phyloP scores from a whole-genome alignment of 2,888 invertebrate genomes.

The Archips crataeganus region DNA sequence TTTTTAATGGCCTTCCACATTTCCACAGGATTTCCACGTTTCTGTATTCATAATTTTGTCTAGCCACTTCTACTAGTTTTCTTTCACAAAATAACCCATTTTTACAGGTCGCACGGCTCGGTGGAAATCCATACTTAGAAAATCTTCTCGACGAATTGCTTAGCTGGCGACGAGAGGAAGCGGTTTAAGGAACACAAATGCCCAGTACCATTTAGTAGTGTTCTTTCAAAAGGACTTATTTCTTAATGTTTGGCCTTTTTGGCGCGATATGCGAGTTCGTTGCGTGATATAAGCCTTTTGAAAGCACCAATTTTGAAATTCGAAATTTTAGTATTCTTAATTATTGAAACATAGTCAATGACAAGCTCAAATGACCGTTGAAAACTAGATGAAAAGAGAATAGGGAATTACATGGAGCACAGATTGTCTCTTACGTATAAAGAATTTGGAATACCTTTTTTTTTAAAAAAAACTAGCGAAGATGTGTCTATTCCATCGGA shows the following conservation, averaged over 20 bases:
- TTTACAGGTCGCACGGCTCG: conserved; percentile 87
- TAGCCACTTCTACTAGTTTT: no score
- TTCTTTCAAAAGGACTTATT: background rate
- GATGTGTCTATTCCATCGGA: no score
- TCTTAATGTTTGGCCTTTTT: background rate
- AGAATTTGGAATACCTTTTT: no score
- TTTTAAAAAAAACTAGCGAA: no score
- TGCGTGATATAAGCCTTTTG: background rate
- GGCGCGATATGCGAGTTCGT: background rate
- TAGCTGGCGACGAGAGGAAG: conserved; percentile 83
- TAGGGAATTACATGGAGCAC: no score
- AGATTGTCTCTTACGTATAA: no score
- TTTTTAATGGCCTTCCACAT: no score
- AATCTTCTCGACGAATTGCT: conserved; percentile 90
- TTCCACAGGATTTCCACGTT: no score
- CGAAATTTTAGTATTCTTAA: background rate
- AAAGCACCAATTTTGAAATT: background rate
- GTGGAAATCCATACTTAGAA: conserved; percentile 93
- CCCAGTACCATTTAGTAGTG: background rate
- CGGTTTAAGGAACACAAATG: conserved; percentile 43
- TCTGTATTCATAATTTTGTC: no score
- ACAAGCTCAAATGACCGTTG: no score
- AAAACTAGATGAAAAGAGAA: no score
- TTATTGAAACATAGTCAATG: background rate
- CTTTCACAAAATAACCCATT: background rate